Evolutionary conservation across 2,113 vertebrate genomes (phyloP).

Genomic region (Chitala chitala): DNA sequence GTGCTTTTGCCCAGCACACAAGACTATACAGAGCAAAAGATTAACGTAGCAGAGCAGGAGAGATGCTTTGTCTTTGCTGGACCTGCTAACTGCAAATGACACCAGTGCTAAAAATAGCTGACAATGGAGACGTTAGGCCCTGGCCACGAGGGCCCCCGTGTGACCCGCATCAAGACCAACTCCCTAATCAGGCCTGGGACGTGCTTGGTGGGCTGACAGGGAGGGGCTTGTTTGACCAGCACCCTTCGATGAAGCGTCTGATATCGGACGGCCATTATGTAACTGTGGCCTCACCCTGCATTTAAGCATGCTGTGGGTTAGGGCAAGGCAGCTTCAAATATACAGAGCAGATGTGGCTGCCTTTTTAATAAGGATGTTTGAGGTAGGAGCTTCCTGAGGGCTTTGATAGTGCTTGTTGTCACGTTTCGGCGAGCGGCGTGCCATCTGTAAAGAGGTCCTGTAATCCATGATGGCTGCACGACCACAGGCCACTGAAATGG

Average conservation of each 20-base stretch:
- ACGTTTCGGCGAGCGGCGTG: too few relatives aligned
- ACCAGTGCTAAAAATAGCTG: conserved; percentile 10
- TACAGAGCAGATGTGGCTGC: too few relatives aligned
- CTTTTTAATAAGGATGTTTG: too few relatives aligned
- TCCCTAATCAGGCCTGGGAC: conserved; percentile 2
- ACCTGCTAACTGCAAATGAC: background rate
- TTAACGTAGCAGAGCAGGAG: background rate
- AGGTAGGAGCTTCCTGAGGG: too few relatives aligned
- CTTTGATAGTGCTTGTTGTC: too few relatives aligned
- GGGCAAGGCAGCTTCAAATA: too few relatives aligned
- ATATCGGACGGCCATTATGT: conserved; percentile 17
- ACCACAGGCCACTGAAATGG: too few relatives aligned
- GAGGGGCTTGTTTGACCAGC: conserved; percentile 8
- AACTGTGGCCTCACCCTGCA: conserved; percentile 13
- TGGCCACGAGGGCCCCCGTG: conserved; percentile 23
- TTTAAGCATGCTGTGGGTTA: conserved; percentile 7
- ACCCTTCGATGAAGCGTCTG: conserved; percentile 17
- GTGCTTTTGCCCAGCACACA: background rate
- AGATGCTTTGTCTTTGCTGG: background rate
- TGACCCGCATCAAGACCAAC: conserved; percentile 20
- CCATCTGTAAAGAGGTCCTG: too few relatives aligned
- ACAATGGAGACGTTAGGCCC: background rate
- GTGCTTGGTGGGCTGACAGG: background rate
- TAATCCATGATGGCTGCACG: too few relatives aligned
- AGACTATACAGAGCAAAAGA: background rate